Evolutionary conservation across 2,113 vertebrate genomes (phyloP).

Genomic region (Aegotheles bennettii): DNA sequence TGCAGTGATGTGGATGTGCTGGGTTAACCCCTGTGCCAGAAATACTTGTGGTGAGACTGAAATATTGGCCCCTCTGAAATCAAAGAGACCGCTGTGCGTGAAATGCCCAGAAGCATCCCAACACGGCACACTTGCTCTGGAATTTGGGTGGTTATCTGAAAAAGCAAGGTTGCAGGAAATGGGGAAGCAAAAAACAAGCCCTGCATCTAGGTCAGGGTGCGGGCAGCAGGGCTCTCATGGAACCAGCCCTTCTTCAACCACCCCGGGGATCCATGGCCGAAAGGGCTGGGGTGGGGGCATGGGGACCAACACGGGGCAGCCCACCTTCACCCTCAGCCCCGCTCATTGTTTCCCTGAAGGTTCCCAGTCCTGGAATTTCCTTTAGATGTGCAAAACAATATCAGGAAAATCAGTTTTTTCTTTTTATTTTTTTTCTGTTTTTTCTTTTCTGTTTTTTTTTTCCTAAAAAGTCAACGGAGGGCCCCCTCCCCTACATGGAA

Average conservation of each 20-base stretch:
- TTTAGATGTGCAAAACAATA: slow-evolving; percentile 22
- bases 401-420: background rate
- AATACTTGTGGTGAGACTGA: background rate
- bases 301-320: background rate
- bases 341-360: slow-evolving; percentile 10
- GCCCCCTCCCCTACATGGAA: background rate
- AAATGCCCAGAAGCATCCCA: background rate
- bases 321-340: background rate
- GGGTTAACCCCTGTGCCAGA: background rate
- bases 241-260: background rate
- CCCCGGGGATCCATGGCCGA: too few relatives aligned
- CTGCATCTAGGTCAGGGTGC: background rate
- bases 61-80: background rate
- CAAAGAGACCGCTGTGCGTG: background rate
- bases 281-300: background rate
- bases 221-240: rapidly evolving
- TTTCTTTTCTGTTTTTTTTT: background rate
- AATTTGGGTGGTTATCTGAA: background rate
- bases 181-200: background rate
- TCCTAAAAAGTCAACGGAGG: background rate
- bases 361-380: background rate
- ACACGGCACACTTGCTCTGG: rapidly evolving
- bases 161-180: background rate
- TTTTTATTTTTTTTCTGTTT: background rate
- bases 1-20: background rate